Percentiles rank a stretch among this genome's conserved stretches.
Evolutionary conservation across 2,888 invertebrate species (phyloP).

Genomic region (Anoncus sp.): DNA sequence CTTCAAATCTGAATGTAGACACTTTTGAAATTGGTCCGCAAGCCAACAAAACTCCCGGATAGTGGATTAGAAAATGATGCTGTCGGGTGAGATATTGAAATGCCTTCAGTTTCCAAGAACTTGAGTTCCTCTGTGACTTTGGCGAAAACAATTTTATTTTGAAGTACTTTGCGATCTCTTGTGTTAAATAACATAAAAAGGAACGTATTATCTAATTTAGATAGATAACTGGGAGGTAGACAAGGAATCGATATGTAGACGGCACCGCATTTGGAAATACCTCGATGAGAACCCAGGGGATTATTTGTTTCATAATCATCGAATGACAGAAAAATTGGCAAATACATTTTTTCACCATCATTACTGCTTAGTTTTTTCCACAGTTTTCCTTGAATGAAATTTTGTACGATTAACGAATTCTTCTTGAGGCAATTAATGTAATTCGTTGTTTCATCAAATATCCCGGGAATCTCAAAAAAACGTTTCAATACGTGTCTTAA

Average conservation of each 20-base stretch:
- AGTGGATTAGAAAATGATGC: conserved; percentile 62
- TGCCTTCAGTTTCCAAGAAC: conserved; percentile 50
- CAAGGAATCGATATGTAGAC: conserved; percentile 56
- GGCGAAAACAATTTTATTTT: conserved; percentile 56
- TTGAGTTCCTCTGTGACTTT: conserved; percentile 61
- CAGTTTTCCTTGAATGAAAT: conserved; percentile 8
- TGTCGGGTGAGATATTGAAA: conserved; percentile 45
- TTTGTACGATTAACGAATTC: not conserved
- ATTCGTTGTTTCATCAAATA: conserved; percentile 12
- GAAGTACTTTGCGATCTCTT: conserved; percentile 50
- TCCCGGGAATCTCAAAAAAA: conserved; percentile 6
- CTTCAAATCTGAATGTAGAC: conserved; percentile 5
- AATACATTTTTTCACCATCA: not conserved
- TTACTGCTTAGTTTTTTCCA: not conserved
- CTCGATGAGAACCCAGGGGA: conserved; percentile 61
- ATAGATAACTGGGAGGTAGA: conserved; percentile 57
- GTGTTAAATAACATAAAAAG: conserved; percentile 56
- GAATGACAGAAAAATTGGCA: conserved; percentile 52
- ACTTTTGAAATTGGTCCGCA: conserved; percentile 52
- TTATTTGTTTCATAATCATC: conserved; percentile 66
- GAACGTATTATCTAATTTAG: conserved; percentile 62
- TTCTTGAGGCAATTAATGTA: conserved; percentile 15
- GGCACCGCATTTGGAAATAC: conserved; percentile 60
- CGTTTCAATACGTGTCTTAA: not conserved
- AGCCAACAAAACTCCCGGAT: conserved; percentile 38